Evolutionary conservation across 2,888 invertebrate genomes (phyloP), one percentile per base, ranked within the genome.

Genomic region (Meloe dianella): DNA sequence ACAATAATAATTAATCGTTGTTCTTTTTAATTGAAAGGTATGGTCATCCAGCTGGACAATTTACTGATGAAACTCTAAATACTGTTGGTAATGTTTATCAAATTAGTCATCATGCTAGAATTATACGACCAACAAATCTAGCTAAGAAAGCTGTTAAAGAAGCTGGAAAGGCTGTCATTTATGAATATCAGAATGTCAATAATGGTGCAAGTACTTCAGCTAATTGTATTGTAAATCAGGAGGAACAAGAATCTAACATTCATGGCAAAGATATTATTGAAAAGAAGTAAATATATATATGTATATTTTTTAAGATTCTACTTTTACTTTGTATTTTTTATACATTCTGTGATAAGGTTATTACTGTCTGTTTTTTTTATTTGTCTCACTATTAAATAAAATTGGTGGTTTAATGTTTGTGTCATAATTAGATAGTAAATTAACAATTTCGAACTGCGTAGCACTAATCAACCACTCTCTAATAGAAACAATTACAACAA

Each of bases 71-170:
- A 75, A 89, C 91, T 0, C 85, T 93, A 57, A 87, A 88, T 74
- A 88, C 92, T 0, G 87, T 90, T 6, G 92, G 92, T 9, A 92
- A 93, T 82, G 86, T 90, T 0, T 89, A 89, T 38, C 83, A 87
- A 74, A 87, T 92, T 2, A 88, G 89, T 29, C 86, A 88, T 74
- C 91, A 91, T 82, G 85, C 89, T 0, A 87, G 87, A 77, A 85
- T 88, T 70, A 84, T 93, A 6, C 90, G 90, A 4, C 88, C 91
- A 9, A 91, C 89, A 80, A 89, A 90, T 2, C 80, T 91, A 20
- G 89, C 87, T 22, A 91, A 90, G 75, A 84, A 84, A 67, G 86
- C 90, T 58, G 89, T 87, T 0, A 90, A 90, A 79, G 86, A 87
- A 70, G 86, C 90, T 0, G 89, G 90, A 0, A 87, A 86, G 75